Conservation (phyloP, 2,113 vertebrate species). For the Cephalopterus ornatus region DNA sequence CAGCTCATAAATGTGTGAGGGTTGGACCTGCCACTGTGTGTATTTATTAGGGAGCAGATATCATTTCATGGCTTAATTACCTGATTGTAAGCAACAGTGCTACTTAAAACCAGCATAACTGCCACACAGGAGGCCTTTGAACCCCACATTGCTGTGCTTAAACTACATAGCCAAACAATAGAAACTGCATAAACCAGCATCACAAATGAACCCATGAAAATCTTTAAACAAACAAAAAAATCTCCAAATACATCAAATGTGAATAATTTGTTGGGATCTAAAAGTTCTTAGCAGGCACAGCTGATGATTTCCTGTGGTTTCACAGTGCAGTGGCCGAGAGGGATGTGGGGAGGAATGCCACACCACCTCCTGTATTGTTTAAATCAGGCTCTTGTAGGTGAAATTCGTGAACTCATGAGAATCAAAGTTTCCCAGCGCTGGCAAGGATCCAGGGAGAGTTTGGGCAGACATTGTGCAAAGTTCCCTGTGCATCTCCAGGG, state of each 20-base stretch:
- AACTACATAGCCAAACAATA: background rate
- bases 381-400: background rate
- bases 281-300: background rate
- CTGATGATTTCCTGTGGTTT: constrained; percentile 33
- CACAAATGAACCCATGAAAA: background rate
- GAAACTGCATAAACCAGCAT: background rate
- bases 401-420: constrained; percentile 48
- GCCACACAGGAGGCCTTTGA: background rate
- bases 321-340: rapidly evolving
- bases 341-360: background rate
- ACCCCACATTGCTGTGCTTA: background rate
- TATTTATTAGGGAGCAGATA: background rate
- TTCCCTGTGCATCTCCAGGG: background rate
- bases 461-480: constrained; percentile 26
- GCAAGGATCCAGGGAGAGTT: background rate
- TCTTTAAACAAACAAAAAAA: background rate
- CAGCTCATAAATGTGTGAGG: background rate
- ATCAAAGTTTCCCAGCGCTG: constrained; percentile 33
- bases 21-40: background rate
- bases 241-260: background rate
- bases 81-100: background rate
- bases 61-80: background rate
- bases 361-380: background rate
- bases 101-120: background rate
- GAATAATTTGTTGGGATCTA: background rate